phyloP scores from a whole-genome alignment of 1,140 invertebrate genomes.

The Chrysopa pallens region DNA sequence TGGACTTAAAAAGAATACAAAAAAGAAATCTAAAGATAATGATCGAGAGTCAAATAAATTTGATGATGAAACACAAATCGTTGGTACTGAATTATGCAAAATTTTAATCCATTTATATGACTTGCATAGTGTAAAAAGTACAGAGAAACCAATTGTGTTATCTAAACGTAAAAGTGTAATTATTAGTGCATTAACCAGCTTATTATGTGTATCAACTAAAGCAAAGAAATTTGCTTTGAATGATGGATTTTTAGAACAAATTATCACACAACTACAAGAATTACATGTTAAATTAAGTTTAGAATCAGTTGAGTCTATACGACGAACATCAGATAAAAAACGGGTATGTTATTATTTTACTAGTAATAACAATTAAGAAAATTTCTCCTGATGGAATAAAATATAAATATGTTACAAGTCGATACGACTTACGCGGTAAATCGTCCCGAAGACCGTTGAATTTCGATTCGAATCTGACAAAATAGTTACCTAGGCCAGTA shows the following conservation, averaged over 20 bases:
- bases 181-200: constrained; percentile 22
- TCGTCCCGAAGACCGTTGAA: too few species aligned
- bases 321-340: constrained; percentile 21
- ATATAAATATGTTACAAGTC: too few species aligned
- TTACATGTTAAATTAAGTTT: constrained; percentile 27
- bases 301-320: constrained; percentile 25
- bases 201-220: constrained; percentile 24
- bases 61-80: constrained; percentile 5
- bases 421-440: too few species aligned
- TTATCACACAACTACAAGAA: constrained; percentile 24
- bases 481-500: too few species aligned
- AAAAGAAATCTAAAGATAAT: too few species aligned
- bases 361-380: not conserved
- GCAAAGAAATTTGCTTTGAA: constrained; percentile 25
- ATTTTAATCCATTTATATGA: constrained; percentile 25
- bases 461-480: too few species aligned
- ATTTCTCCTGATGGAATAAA: not conserved
- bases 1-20: too few species aligned
- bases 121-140: constrained; percentile 21
- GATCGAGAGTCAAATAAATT: too few species aligned
- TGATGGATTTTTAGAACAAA: constrained; percentile 20
- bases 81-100: constrained; percentile 25
- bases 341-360: constrained; percentile 4
- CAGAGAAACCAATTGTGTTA: constrained; percentile 14
- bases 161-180: constrained; percentile 22